Base-by-base conservation (phyloP, 1,140 invertebrate species). In the Contarinia nasturtii region DNA sequence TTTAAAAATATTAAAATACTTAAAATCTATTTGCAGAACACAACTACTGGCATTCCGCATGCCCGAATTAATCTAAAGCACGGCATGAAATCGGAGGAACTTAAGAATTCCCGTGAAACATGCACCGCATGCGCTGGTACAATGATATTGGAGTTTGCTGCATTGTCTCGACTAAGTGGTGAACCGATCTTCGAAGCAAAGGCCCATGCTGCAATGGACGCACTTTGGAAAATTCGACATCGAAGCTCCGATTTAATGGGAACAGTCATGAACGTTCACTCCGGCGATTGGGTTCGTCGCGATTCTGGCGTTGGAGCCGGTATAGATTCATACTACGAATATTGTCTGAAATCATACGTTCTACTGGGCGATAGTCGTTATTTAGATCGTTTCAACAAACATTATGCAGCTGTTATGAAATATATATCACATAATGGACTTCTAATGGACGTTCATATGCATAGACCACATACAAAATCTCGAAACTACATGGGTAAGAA, bases 271-370 rank as follows among this genome's bases (percentile, higher is more conserved):
- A 92, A 93, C 67, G 85, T 98, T n/a, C 86, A 98, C 61, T 92
- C 84, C 34, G 94, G 95, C 3, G 91, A 97, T 65, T 98, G 93
- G 93, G 79, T 97, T 5, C 69, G 92, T 19, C 76, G 90, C 60
- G 93, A 98, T 63, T 89, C 88, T 22, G 92, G 93, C 2, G 91
- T 98, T 17, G 95, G 95, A n/a, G 95, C 94, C 37, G 94, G 95
- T 10, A 97, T 97, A 53, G 94, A 98, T 65, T 96, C 91, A 0
- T 98, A 98, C 64, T 98, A 97, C 64, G 94, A 98, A 66, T 98
- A 98, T 66, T 87, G 90, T 53, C 73, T 98, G 15, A 98, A 98
- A 66, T 91, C 91, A 0, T 86, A 86, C 56, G 81, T 86, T 52
- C 67, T 86, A 50, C 67, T 86, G 2, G 81, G 92, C 66, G 60